A percentile compares a stretch with the other conserved stretches of the same genome.
These are phyloP conservation scores for Dasypolia templi DNA, from an alignment of 2,888 invertebrate species.

Conservation along the genomic window DNA sequence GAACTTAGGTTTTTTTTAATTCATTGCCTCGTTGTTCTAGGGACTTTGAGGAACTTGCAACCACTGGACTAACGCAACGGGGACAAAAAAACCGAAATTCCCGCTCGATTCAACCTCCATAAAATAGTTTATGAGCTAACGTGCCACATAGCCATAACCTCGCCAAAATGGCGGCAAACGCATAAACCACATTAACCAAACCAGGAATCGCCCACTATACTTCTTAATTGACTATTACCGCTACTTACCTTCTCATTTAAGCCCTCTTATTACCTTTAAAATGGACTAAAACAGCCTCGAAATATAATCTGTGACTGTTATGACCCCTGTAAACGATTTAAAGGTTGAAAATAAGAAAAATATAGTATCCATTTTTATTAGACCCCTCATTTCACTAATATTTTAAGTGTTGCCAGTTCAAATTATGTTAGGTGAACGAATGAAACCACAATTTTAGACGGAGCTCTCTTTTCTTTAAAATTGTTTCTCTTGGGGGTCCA, in stretches of 20 bases:
- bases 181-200: constrained; percentile 26
- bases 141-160: constrained; percentile 20
- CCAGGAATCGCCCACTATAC: constrained; percentile 8
- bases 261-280: constrained; percentile 78
- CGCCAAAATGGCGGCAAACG: constrained; percentile 17
- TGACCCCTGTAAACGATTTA: constrained; percentile 76
- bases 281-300: constrained; percentile 73
- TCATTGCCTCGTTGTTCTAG: too few species aligned
- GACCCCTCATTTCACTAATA: constrained; percentile 28
- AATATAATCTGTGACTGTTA: constrained; percentile 75
- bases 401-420: constrained; percentile 49
- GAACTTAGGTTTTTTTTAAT: too few species aligned
- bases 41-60: too few species aligned
- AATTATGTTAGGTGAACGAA: constrained; percentile 54
- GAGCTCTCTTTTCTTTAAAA: constrained; percentile 29
- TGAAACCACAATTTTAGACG: constrained; percentile 8
- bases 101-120: too few species aligned
- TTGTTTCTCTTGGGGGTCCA: constrained; percentile 45
- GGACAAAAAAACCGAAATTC: too few species aligned
- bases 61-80: too few species aligned
- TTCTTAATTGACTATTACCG: constrained; percentile 68
- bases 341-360: constrained; percentile 61
- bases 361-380: constrained; percentile 33
- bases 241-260: constrained; percentile 72
- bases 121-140: constrained; percentile 14